Base-by-base conservation (phyloP, 2,888 invertebrate species). In the Lasioglossum figueresi region DNA sequence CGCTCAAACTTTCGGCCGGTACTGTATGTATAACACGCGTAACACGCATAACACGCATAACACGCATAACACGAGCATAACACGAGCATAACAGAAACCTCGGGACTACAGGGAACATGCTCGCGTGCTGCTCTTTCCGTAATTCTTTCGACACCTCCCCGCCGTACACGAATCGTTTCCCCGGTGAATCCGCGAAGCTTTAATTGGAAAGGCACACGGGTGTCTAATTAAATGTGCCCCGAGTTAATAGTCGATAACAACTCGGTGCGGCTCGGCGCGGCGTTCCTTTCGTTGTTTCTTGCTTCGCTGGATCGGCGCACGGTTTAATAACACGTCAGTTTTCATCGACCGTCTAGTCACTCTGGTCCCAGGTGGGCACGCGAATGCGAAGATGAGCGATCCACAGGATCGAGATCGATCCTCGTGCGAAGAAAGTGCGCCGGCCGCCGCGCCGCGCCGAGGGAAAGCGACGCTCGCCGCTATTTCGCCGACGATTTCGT, bases 171-270 rank as follows among this genome's bases (percentile, higher is more conserved):
- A 34, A 19, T 31, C 59, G 59, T 31, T 19, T 34, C n/a, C 14
- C 23, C 45, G 14, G 23, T 10, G 68, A 73, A 27, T 45, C 34
- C 52, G 14, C 23, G 1, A 27, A 23, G 27, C 6, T 80, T 75
- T 79, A 80, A 82, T 83, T 74, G 73, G 82, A 71, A 71, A 71
- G 74, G 79, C 43, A n/a, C 66, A 27, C 68, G 45, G 56, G 66
- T 76, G 70, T 31, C 52, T 79, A 76, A 89, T 82, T 83, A 66
- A 77, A 81, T 72, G 40, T n/a, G 10, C 27, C 10, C 34, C 2
- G 75, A 27, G 48, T 80, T 85, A 80, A 82, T 34, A 45, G 79
- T 23, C 59, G 48, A 76, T 85, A 76, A 79, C 77, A 45, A 72
- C 76, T 79, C 74, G 63, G n/a, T n/a, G 23, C n/a, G 19, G 19